Evolutionary conservation across 2,113 vertebrate genomes (phyloP).

Genomic region (Atlantisia rogersi): DNA sequence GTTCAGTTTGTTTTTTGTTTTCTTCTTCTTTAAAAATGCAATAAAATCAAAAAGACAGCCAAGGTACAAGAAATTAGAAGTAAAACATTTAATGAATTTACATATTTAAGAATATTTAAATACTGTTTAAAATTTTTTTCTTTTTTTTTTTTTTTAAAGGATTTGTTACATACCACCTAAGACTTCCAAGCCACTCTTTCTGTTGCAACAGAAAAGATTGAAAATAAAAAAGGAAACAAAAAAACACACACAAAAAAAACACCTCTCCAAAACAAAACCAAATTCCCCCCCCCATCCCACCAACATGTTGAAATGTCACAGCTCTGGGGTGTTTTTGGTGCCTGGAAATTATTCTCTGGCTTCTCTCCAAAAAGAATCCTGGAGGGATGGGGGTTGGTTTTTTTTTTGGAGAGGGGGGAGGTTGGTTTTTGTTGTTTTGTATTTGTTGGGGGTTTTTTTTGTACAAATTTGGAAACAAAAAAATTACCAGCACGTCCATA

Average conservation of each 20-base stretch:
- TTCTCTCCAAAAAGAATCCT: slow-evolving; percentile 67
- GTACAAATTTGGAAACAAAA: slow-evolving; percentile 75
- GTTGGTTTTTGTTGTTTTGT: background rate
- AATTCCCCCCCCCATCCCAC: too few relatives aligned
- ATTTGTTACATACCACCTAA: slow-evolving; percentile 87
- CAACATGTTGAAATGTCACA: slow-evolving; percentile 87
- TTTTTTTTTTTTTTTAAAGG: slow-evolving; percentile 31
- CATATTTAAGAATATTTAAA: slow-evolving; percentile 88
- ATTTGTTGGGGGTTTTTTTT: background rate
- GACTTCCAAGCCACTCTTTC: slow-evolving; percentile 93
- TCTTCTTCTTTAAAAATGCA: slow-evolving; percentile 63
- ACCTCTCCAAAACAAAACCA: background rate
- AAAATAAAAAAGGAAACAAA: slow-evolving; percentile 62
- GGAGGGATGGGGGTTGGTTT: slow-evolving; percentile 7
- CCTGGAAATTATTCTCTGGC: slow-evolving; percentile 76
- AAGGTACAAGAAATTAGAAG: slow-evolving; percentile 83
- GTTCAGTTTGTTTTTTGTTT: slow-evolving; percentile 61
- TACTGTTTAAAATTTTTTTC: slow-evolving; percentile 76
- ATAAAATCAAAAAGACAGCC: slow-evolving; percentile 83
- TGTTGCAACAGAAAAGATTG: slow-evolving; percentile 87
- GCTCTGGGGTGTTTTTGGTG: slow-evolving; percentile 83
- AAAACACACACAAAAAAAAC: background rate
- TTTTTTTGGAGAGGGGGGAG: too few relatives aligned
- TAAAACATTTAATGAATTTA: slow-evolving; percentile 87
- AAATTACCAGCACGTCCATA: slow-evolving; percentile 84